phyloP scores from a whole-genome alignment of 2,113 vertebrate genomes.

The Rhea pennata region DNA sequence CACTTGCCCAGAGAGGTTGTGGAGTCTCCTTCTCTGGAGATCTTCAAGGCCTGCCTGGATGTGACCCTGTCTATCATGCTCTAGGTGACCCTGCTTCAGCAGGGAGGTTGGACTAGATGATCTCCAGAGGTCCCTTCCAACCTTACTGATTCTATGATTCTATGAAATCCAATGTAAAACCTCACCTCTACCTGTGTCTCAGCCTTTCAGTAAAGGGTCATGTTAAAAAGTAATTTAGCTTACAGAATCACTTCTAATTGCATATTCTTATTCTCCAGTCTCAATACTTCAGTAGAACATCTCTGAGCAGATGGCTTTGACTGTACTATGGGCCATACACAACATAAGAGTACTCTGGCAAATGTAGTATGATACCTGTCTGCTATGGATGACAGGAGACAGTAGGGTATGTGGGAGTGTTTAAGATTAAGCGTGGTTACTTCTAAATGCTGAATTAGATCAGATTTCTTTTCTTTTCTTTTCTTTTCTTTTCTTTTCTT shows the following conservation, averaged over 20 bases:
- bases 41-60: too few species aligned
- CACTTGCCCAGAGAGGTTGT: too few species aligned
- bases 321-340: slow-evolving; percentile 62
- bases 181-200: neutral
- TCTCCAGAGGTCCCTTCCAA: too few species aligned
- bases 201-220: neutral
- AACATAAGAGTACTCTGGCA: slow-evolving; percentile 59
- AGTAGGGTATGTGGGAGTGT: slow-evolving; percentile 67
- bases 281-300: slow-evolving; percentile 43
- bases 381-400: slow-evolving; percentile 67
- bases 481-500: too few species aligned
- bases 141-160: too few species aligned
- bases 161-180: neutral
- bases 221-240: slow-evolving; percentile 27
- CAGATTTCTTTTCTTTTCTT: neutral
- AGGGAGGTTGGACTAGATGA: too few species aligned
- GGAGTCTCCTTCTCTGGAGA: too few species aligned
- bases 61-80: too few species aligned
- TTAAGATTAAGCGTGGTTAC: slow-evolving; percentile 63
- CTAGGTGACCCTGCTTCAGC: too few species aligned
- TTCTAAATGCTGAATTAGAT: slow-evolving; percentile 56
- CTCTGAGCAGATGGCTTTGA: slow-evolving; percentile 68
- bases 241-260: slow-evolving; percentile 5
- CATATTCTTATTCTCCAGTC: slow-evolving; percentile 25
- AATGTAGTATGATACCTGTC: slow-evolving; percentile 62